A percentile compares a stretch with the other conserved stretches of the same genome.
Conservation (phyloP, 2,888 invertebrate genomes). For the Acrobasis consociella region DNA sequence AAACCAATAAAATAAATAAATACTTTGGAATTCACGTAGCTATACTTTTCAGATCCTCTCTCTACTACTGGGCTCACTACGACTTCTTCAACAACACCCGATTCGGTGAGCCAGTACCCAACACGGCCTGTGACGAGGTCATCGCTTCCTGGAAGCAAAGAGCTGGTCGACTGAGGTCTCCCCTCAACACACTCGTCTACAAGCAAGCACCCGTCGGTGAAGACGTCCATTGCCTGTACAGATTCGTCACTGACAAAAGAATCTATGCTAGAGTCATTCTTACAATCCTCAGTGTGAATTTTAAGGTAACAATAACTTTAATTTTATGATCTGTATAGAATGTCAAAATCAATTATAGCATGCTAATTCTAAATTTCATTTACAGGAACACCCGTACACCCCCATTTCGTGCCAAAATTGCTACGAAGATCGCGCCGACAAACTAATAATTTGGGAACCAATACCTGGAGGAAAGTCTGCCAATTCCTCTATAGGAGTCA, state of each 20-base stretch:
- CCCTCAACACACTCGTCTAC: constrained; percentile 93
- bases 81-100: constrained; percentile 96
- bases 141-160: constrained; percentile 93
- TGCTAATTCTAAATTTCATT: constrained; percentile 30
- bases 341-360: not conserved
- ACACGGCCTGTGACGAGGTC: constrained; percentile 93
- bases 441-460: constrained; percentile 91
- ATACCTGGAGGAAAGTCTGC: constrained; percentile 59
- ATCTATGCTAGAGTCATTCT: constrained; percentile 91
- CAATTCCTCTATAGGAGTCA: constrained; percentile 58
- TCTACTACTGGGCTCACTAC: constrained; percentile 97
- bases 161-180: constrained; percentile 90
- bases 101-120: constrained; percentile 91
- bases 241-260: constrained; percentile 91
- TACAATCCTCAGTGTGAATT: constrained; percentile 89
- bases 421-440: constrained; percentile 93
- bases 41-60: constrained; percentile 85
- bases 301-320: constrained; percentile 83
- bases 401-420: constrained; percentile 92
- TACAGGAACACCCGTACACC: constrained; percentile 88
- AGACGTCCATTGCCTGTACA: constrained; percentile 91
- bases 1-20: too few species aligned
- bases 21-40: not conserved
- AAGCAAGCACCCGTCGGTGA: constrained; percentile 88
- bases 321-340: not conserved